phyloP scores from a whole-genome alignment of 2,888 invertebrate species.

The Lamproptera curius region DNA sequence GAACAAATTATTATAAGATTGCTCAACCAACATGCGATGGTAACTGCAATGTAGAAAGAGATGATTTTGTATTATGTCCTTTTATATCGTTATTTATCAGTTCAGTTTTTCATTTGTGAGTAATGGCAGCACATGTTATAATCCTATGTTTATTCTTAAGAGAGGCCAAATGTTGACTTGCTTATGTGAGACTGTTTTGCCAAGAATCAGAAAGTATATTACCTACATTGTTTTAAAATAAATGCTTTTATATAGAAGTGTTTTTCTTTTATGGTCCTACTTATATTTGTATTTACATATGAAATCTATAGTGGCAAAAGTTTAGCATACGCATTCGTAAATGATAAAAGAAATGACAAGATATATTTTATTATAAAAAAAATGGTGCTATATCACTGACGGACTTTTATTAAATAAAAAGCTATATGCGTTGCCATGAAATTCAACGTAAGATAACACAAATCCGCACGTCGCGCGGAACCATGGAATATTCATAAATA shows the following conservation, averaged over 20 bases:
- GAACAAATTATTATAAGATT: constrained; percentile 71
- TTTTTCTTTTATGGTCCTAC: constrained; percentile 8
- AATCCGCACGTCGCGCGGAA: too few species aligned
- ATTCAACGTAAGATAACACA: too few species aligned
- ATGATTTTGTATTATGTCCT: constrained; percentile 67
- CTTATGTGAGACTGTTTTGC: constrained; percentile 79
- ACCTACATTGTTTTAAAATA: constrained; percentile 79
- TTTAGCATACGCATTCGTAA: too few species aligned
- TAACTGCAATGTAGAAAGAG: constrained; percentile 69
- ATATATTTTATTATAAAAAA: too few species aligned
- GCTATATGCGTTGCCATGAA: too few species aligned
- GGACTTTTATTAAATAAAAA: too few species aligned
- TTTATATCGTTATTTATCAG: constrained; percentile 70
- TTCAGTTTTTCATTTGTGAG: constrained; percentile 72
- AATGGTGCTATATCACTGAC: too few species aligned
- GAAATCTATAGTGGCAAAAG: too few species aligned
- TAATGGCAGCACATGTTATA: constrained; percentile 75
- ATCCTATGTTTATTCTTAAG: constrained; percentile 74
- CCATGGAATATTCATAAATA: too few species aligned
- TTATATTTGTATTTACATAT: constrained; percentile 3
- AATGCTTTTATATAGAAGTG: constrained; percentile 74
- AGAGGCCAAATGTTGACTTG: constrained; percentile 79
- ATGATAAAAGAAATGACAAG: too few species aligned
- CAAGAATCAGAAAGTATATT: constrained; percentile 79
- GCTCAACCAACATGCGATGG: constrained; percentile 75